Conservation (phyloP, 2,797 vertebrate genomes). For the Pipistrellus pygmaeus region DNA sequence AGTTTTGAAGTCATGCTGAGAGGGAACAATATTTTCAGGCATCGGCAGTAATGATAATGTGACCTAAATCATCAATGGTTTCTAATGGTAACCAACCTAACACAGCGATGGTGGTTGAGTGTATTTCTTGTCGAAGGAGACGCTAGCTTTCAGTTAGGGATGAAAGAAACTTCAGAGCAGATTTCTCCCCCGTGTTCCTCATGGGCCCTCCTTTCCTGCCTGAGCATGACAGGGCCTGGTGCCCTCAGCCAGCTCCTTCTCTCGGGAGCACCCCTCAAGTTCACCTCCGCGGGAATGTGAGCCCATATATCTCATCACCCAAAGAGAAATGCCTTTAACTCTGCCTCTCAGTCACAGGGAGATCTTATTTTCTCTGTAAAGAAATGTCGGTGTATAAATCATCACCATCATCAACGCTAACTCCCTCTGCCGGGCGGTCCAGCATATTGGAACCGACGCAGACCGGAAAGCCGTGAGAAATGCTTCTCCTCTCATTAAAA, state of each 20-base stretch:
- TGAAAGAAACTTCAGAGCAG: not conserved
- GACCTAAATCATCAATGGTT: not conserved
- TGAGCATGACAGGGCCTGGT: not conserved
- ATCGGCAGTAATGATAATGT: not conserved
- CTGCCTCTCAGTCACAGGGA: rapidly evolving
- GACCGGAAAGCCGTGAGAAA: not conserved
- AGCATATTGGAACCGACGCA: not conserved
- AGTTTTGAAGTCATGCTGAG: not conserved
- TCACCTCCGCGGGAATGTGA: not conserved
- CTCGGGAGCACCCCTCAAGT: not conserved
- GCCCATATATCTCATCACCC: not conserved
- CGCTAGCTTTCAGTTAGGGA: not conserved
- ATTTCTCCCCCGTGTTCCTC: rapidly evolving
- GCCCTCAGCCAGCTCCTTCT: not conserved
- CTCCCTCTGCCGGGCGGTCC: not conserved
- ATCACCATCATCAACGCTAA: not conserved
- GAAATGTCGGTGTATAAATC: not conserved
- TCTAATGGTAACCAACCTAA: not conserved
- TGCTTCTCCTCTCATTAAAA: not conserved
- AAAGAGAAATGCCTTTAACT: not conserved
- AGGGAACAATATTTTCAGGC: not conserved
- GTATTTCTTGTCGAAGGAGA: not conserved
- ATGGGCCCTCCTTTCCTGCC: rapidly evolving
- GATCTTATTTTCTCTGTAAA: not conserved
- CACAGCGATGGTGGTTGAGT: rapidly evolving